These are phyloP conservation scores for Rhodinocichla rosea DNA, from an alignment of 2,113 vertebrate species.

Conservation along the genomic window DNA sequence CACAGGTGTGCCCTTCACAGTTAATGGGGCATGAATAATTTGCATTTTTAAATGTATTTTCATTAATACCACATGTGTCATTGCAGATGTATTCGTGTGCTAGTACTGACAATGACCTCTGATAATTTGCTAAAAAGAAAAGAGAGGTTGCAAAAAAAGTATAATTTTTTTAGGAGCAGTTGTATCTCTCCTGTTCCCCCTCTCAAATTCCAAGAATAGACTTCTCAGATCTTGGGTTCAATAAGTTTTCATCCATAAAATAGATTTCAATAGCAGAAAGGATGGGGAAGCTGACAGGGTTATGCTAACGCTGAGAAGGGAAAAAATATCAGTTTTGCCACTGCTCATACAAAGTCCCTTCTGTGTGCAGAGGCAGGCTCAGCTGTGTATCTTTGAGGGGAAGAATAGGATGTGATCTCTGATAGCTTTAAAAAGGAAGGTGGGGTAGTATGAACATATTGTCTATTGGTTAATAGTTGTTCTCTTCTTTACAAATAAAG, in stretches of 20 bases:
- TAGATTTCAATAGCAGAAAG: background rate
- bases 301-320: background rate
- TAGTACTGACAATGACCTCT: background rate
- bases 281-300: background rate
- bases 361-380: background rate
- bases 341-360: background rate
- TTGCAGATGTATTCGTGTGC: background rate
- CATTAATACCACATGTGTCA: background rate
- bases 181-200: accelerated
- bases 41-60: background rate
- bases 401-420: background rate
- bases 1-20: background rate
- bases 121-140: background rate
- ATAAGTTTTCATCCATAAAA: background rate
- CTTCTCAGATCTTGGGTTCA: background rate
- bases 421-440: background rate
- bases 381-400: background rate
- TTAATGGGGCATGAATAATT: background rate
- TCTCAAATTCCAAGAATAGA: background rate
- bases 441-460: background rate
- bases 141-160: background rate
- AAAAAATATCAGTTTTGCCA: background rate
- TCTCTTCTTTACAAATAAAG: constrained; percentile 8
- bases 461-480: background rate
- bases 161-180: background rate